Percentiles rank a stretch among this genome's conserved stretches.
Conservation (phyloP, 1,140 invertebrate genomes). For the Drosophila mojavensis region DNA sequence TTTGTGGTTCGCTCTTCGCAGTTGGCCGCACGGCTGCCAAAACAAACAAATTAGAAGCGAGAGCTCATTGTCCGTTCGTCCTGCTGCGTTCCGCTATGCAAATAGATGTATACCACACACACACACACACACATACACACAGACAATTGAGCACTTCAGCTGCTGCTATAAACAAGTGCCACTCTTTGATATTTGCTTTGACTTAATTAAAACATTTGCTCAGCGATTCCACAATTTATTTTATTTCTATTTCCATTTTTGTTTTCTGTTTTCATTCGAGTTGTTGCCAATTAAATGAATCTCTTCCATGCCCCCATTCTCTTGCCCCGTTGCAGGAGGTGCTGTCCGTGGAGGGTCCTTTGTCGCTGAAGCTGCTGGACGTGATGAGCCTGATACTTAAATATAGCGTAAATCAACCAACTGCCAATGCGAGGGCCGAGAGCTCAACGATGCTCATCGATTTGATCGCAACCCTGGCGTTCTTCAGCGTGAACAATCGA, state of each 20-base stretch:
- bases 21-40: slow-evolving; percentile 59
- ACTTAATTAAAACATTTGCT: slow-evolving; percentile 83
- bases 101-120: slow-evolving; percentile 60
- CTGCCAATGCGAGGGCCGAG: slow-evolving; percentile 79
- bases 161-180: slow-evolving; percentile 75
- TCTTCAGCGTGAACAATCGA: slow-evolving; percentile 85
- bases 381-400: slow-evolving; percentile 93
- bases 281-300: slow-evolving; percentile 70
- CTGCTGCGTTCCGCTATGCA: slow-evolving; percentile 65
- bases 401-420: slow-evolving; percentile 88
- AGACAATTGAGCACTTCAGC: slow-evolving; percentile 67
- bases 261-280: too few species aligned
- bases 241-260: too few species aligned
- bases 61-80: slow-evolving; percentile 30
- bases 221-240: slow-evolving; percentile 61
- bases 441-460: slow-evolving; percentile 85
- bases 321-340: slow-evolving; percentile 87
- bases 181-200: slow-evolving; percentile 78
- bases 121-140: slow-evolving; percentile 38
- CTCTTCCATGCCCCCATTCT: neutral
- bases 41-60: slow-evolving; percentile 74
- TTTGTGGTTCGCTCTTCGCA: slow-evolving; percentile 15
- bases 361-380: slow-evolving; percentile 94
- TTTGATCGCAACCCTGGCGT: slow-evolving; percentile 85
- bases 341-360: slow-evolving; percentile 91